phyloP scores from a whole-genome alignment of 2,797 vertebrate genomes.

The Syngnathus rostellatus region DNA sequence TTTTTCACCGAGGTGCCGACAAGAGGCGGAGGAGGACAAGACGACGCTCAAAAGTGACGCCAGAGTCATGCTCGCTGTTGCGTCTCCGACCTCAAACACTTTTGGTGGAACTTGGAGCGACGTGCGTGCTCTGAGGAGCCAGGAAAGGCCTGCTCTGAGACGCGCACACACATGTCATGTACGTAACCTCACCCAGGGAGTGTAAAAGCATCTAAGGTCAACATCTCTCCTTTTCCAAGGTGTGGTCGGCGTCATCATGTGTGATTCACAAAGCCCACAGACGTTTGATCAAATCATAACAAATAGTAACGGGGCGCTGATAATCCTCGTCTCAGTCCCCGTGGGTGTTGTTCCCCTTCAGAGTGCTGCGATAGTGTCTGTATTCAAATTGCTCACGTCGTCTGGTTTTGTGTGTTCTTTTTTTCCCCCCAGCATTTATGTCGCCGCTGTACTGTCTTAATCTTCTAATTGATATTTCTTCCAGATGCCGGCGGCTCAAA shows the following conservation, averaged over 20 bases:
- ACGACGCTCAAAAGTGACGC: constrained; percentile 28
- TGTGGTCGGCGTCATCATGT: constrained; percentile 18
- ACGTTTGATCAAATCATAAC: constrained; percentile 21
- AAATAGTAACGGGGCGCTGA: constrained; percentile 10
- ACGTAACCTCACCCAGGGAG: not conserved
- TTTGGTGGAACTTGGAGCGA: constrained; percentile 38
- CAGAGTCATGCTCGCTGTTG: constrained; percentile 29
- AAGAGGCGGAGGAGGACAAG: constrained; percentile 28
- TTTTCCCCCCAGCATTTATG: not conserved
- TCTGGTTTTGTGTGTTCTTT: not conserved
- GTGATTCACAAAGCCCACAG: constrained; percentile 36
- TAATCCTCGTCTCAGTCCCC: constrained; percentile 8
- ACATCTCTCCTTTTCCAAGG: constrained; percentile 39
- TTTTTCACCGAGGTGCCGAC: constrained; percentile 38
- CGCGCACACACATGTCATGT: not conserved
- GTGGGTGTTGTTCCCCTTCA: constrained; percentile 2
- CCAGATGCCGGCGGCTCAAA: not conserved
- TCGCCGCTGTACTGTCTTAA: not conserved
- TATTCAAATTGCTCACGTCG: not conserved
- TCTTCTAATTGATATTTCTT: not conserved
- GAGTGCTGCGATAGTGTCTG: constrained; percentile 2
- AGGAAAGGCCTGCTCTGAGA: constrained; percentile 43
- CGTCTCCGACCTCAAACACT: constrained; percentile 40
- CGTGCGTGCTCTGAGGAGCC: constrained; percentile 37
- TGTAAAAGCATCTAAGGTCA: constrained; percentile 11